Percentiles rank a stretch among this genome's conserved stretches.
These are phyloP conservation scores for Pristionchus maxplancki DNA, from an alignment of 2,888 invertebrate genomes.

Conservation along the genomic window DNA sequence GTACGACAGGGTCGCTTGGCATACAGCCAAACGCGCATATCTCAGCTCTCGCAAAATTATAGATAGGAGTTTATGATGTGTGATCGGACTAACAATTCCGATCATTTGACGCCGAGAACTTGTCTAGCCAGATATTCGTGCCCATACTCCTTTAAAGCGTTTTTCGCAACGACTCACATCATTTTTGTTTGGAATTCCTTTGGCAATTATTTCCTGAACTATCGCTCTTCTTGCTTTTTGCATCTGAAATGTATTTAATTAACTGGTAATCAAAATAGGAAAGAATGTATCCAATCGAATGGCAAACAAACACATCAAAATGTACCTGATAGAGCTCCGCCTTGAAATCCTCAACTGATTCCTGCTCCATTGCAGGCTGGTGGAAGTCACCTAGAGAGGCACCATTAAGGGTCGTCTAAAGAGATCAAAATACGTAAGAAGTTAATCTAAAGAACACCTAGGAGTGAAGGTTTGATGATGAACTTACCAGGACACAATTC, in stretches of 20 bases:
- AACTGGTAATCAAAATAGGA: neutral
- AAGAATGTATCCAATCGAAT: neutral
- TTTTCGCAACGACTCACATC: conserved; percentile 33
- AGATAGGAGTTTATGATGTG: too few relatives aligned
- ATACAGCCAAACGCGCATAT: too few relatives aligned
- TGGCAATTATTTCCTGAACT: conserved; percentile 54
- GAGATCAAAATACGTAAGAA: neutral
- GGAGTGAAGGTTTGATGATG: neutral
- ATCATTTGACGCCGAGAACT: too few relatives aligned
- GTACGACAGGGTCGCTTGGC: too few relatives aligned
- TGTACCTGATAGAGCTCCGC: conserved; percentile 65
- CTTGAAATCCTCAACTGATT: conserved; percentile 72
- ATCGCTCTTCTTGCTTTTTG: conserved; percentile 69
- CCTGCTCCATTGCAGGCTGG: conserved; percentile 45
- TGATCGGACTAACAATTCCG: too few relatives aligned
- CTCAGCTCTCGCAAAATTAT: too few relatives aligned
- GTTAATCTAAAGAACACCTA: neutral
- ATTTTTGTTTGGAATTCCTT: neutral
- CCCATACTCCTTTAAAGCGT: too few relatives aligned
- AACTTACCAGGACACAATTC: conserved; percentile 11
- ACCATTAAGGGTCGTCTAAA: too few relatives aligned
- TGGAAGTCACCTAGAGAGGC: neutral
- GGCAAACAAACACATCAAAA: too few relatives aligned
- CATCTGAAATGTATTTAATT: conserved; percentile 62
- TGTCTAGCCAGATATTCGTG: too few relatives aligned